Percentiles rank a stretch among this genome's conserved stretches.
Conservation (phyloP, 1,140 invertebrate species). For the Zophobas atratus region DNA sequence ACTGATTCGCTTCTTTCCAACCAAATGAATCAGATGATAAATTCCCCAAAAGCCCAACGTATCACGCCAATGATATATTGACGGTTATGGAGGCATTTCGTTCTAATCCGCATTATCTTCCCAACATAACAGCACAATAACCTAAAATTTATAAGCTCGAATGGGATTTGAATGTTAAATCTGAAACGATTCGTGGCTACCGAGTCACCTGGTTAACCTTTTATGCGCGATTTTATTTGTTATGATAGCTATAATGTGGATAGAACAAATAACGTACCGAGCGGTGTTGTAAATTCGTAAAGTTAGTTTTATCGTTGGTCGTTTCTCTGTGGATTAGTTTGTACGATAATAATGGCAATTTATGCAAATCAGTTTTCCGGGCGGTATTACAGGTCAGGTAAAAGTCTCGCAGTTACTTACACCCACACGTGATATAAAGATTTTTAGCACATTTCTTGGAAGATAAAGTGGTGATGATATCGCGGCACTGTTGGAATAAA, state of each 20-base stretch:
- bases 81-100: constrained; percentile 11
- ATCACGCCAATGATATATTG: constrained; percentile 25
- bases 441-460: constrained; percentile 1
- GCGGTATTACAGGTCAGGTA: constrained; percentile 9
- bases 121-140: constrained; percentile 21
- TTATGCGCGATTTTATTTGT: neutral
- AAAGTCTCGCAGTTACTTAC: neutral
- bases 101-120: constrained; percentile 38
- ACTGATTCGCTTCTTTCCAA: neutral
- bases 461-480: neutral
- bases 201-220: constrained; percentile 26
- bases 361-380: constrained; percentile 16
- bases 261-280: neutral
- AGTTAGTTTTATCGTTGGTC: neutral
- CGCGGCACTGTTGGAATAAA: no score
- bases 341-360: constrained; percentile 17
- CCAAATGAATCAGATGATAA: neutral
- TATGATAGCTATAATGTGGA: neutral
- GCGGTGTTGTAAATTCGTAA: neutral
- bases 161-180: constrained; percentile 38
- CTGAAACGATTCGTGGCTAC: constrained; percentile 1
- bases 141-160: constrained; percentile 27
- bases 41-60: constrained; percentile 3
- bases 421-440: constrained; percentile 2
- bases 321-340: constrained; percentile 16